These are phyloP conservation scores for Microdon myrmicae DNA, from an alignment of 2,888 invertebrate species.

Conservation along the genomic window DNA sequence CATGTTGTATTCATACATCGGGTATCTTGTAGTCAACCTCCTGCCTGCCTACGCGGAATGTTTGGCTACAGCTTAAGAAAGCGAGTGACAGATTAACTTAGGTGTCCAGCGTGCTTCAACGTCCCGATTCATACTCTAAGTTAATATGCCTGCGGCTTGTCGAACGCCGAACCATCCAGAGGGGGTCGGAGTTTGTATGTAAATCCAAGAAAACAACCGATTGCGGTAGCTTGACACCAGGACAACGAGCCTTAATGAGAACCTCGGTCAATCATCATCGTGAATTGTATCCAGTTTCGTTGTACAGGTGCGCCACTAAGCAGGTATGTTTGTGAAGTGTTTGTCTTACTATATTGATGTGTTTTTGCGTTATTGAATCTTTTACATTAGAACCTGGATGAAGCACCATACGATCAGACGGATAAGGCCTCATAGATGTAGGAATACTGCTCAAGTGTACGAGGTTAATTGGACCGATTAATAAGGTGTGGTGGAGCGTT, in stretches of 20 bases:
- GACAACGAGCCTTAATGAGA: constrained; percentile 19
- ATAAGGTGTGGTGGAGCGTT: constrained; percentile 35
- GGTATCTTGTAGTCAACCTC: constrained; percentile 10
- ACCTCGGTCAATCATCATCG: constrained; percentile 37
- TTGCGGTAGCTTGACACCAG: constrained; percentile 19
- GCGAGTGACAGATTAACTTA: constrained; percentile 39
- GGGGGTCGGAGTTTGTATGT: constrained; percentile 14
- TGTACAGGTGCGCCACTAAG: too few species aligned
- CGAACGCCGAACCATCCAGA: neutral
- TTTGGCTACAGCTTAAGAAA: constrained; percentile 16
- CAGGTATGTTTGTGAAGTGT: constrained; percentile 1
- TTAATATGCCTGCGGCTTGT: constrained; percentile 23
- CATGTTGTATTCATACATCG: constrained; percentile 7
- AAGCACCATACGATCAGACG: constrained; percentile 11
- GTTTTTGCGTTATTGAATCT: constrained; percentile 20
- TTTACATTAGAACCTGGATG: constrained; percentile 9
- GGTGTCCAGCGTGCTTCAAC: constrained; percentile 26
- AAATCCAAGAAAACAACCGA: constrained; percentile 5
- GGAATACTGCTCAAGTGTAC: constrained; percentile 21
- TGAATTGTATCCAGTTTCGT: too few species aligned
- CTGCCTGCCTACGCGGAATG: constrained; percentile 6
- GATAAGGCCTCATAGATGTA: constrained; percentile 21
- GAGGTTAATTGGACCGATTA: constrained; percentile 38
- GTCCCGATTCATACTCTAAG: constrained; percentile 12
- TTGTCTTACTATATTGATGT: constrained; percentile 19